Conservation (phyloP, 2,888 invertebrate genomes). For the Drosophila longiperda region DNA sequence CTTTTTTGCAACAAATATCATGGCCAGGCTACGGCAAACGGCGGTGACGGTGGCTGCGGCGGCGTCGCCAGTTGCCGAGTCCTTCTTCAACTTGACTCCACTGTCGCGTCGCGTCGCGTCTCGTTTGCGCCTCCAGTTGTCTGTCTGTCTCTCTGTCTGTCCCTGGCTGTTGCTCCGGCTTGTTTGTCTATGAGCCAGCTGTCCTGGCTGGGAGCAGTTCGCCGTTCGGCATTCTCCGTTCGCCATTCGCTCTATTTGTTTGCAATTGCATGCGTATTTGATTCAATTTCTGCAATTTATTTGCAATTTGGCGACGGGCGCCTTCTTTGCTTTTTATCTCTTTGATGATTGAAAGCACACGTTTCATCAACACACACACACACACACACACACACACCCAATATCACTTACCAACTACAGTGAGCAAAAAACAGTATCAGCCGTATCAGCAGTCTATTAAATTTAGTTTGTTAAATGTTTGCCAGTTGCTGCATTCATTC, state of each 20-base stretch:
- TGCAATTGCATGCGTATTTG: constrained; percentile 82
- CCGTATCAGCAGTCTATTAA: constrained; percentile 52
- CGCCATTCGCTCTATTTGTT: constrained; percentile 66
- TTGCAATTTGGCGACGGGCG: constrained; percentile 80
- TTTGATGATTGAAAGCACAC: constrained; percentile 79
- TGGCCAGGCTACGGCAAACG: constrained; percentile 25
- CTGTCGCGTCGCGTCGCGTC: neutral
- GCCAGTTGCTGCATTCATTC: constrained; percentile 9
- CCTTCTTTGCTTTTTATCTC: constrained; percentile 71
- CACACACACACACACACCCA: constrained; percentile 5
- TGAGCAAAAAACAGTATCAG: constrained; percentile 8
- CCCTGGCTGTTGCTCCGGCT: constrained; percentile 22
- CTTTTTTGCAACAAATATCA: constrained; percentile 81
- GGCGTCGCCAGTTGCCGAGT: constrained; percentile 31
- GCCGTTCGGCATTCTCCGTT: constrained; percentile 17
- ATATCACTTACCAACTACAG: constrained; percentile 37
- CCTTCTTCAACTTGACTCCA: constrained; percentile 18
- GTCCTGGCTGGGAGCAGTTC: constrained; percentile 20
- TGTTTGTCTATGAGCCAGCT: constrained; percentile 57
- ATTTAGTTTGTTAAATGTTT: constrained; percentile 61
- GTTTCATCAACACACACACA: constrained; percentile 55
- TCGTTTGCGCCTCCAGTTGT: constrained; percentile 6
- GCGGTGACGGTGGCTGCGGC: constrained; percentile 13
- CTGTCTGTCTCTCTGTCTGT: constrained; percentile 21
- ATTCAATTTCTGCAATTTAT: constrained; percentile 83